These are phyloP conservation scores for Lycodopsis pacificus DNA, from an alignment of 2,797 vertebrate genomes.

Conservation along the genomic window DNA sequence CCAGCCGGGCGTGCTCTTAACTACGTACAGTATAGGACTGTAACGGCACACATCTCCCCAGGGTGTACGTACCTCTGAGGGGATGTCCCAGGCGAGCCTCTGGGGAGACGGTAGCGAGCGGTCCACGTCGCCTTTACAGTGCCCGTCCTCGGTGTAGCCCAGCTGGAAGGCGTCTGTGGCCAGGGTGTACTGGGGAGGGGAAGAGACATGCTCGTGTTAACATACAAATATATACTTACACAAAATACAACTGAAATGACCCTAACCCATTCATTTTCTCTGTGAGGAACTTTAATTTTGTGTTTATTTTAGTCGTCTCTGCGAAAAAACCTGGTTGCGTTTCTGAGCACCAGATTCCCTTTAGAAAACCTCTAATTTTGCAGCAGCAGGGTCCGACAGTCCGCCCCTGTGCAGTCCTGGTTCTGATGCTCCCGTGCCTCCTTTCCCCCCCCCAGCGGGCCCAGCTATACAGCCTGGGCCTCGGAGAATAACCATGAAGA, in stretches of 20 bases:
- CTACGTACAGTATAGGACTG: not conserved
- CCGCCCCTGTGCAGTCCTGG: no score
- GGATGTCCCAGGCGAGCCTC: constrained; percentile 88
- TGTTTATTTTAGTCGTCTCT: not conserved
- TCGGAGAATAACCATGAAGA: no score
- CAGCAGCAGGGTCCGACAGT: not conserved
- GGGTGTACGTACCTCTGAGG: constrained; percentile 80
- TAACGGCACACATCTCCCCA: no score
- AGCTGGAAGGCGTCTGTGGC: constrained; percentile 90
- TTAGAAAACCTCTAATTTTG: not conserved
- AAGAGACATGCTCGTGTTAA: not conserved
- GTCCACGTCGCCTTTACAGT: constrained; percentile 88
- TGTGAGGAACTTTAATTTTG: not conserved
- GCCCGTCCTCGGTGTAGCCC: constrained; percentile 87
- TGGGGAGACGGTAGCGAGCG: constrained; percentile 81
- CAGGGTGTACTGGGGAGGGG: constrained; percentile 82
- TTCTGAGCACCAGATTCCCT: not conserved
- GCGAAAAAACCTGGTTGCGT: not conserved
- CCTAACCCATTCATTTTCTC: no score
- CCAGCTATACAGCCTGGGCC: no score
- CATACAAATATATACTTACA: not conserved
- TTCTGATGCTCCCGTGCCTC: no score
- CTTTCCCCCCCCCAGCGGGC: no score
- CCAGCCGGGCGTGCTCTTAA: not conserved
- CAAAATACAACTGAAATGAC: not conserved